Conservation (phyloP, 1,140 invertebrate species). For the Octopus bimaculoides region DNA sequence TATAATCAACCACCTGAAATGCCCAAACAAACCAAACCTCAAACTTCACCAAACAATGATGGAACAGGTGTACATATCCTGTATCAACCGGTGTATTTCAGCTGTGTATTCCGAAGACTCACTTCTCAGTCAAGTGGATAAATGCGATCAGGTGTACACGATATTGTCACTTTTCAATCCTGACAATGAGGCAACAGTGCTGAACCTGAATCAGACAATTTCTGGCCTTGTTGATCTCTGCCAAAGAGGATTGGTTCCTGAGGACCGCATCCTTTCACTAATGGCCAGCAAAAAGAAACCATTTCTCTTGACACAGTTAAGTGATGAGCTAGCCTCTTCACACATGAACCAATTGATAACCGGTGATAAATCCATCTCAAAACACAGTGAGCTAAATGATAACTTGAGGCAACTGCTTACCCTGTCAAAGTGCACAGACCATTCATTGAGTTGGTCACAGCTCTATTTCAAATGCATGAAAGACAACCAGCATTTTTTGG, state of each 20-base stretch:
- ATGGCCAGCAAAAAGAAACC: conserved; percentile 32
- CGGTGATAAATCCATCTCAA: background rate
- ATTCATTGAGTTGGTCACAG: conserved; percentile 35
- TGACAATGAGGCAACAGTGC: conserved; percentile 33
- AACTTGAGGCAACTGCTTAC: conserved; percentile 31
- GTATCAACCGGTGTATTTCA: conserved; percentile 35
- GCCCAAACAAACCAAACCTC: conserved; percentile 10
- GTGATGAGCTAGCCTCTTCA: conserved; percentile 18
- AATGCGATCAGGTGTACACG: conserved; percentile 16
- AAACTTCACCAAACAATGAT: conserved; percentile 33
- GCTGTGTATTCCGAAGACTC: conserved; percentile 15
- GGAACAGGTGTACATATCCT: conserved; percentile 36
- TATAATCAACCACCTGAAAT: conserved; percentile 29
- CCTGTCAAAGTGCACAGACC: conserved; percentile 27
- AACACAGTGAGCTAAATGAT: conserved; percentile 29
- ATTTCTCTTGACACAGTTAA: conserved; percentile 43
- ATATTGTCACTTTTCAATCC: conserved; percentile 41
- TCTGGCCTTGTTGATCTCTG: conserved; percentile 34
- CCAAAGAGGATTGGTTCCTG: conserved; percentile 21
- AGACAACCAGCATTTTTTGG: conserved; percentile 41
- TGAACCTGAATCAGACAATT: conserved; percentile 38
- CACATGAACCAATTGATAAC: background rate
- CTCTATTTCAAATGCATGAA: conserved; percentile 36
- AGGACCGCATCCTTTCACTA: conserved; percentile 29
- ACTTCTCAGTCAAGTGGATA: conserved; percentile 13